Evolutionary conservation across 2,113 vertebrate species (phyloP).

Genomic region (Aleadryas rufinucha): DNA sequence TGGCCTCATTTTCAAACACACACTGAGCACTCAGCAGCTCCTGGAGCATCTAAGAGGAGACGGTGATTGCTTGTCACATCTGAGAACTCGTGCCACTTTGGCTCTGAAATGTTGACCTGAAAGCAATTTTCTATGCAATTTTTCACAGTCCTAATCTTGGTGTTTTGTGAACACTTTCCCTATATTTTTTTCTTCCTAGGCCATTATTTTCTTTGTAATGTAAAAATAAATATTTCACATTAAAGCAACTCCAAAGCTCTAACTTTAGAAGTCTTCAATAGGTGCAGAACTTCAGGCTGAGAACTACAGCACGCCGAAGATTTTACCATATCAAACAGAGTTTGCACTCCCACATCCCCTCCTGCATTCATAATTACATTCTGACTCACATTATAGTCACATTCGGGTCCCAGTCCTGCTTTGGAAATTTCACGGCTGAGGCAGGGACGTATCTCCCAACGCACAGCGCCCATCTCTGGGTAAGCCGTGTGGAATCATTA

Average conservation of each 20-base stretch:
- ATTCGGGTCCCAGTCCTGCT: not conserved
- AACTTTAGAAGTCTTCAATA: constrained; percentile 19
- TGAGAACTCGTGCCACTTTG: not conserved
- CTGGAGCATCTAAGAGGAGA: not conserved
- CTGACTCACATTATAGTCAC: not conserved
- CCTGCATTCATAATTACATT: not conserved
- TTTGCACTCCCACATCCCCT: not conserved
- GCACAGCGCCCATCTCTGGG: not conserved
- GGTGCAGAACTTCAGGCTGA: not conserved
- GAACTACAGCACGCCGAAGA: accelerated
- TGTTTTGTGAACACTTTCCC: not conserved
- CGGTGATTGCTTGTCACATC: constrained; percentile 1
- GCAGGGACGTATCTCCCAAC: not conserved
- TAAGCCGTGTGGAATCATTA: not conserved
- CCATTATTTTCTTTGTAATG: constrained; percentile 9
- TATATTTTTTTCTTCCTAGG: not conserved
- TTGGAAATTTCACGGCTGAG: not conserved
- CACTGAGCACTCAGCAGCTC: constrained; percentile 18
- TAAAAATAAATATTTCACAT: constrained; percentile 34
- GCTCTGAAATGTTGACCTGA: not conserved
- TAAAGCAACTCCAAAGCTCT: not conserved
- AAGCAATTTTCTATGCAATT: constrained; percentile 15
- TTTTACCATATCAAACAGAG: constrained; percentile 36
- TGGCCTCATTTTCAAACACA: constrained; percentile 31
- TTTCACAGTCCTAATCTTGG: not conserved